Evolutionary conservation across 2,888 invertebrate species (phyloP).

Genomic region (Clanis bilineata): DNA sequence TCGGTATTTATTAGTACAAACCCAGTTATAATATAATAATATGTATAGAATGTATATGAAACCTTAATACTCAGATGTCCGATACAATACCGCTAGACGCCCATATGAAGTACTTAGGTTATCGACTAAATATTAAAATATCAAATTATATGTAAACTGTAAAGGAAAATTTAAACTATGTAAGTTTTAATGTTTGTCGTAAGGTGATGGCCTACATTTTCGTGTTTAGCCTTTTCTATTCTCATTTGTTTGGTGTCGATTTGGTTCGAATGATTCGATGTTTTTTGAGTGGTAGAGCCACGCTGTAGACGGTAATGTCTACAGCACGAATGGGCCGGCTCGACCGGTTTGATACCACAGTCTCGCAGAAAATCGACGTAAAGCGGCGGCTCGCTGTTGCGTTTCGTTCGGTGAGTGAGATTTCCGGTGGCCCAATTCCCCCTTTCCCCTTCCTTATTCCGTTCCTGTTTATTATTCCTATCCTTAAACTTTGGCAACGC

Average conservation of each 20-base stretch:
- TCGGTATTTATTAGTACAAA: background rate
- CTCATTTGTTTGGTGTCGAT: background rate
- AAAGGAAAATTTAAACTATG: background rate
- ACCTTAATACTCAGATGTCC: slow-evolving; percentile 15
- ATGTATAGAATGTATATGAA: background rate
- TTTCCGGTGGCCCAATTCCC: too few species aligned
- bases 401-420: too few species aligned
- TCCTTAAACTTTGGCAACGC: too few species aligned
- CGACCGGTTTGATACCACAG: too few species aligned
- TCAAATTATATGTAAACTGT: background rate
- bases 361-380: too few species aligned
- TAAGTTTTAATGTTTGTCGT: background rate
- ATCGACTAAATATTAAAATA: slow-evolving; percentile 11
- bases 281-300: background rate
- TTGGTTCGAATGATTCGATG: background rate
- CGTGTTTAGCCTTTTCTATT: background rate
- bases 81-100: slow-evolving; percentile 14
- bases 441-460: too few species aligned
- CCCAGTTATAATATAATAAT: background rate
- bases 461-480: too few species aligned
- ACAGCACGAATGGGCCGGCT: too few species aligned
- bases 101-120: slow-evolving; percentile 18
- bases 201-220: slow-evolving; percentile 5
- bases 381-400: too few species aligned
- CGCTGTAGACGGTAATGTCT: too few species aligned